These are phyloP conservation scores for Caenorhabditis becei DNA, from an alignment of 2,888 invertebrate genomes.

Conservation along the genomic window DNA sequence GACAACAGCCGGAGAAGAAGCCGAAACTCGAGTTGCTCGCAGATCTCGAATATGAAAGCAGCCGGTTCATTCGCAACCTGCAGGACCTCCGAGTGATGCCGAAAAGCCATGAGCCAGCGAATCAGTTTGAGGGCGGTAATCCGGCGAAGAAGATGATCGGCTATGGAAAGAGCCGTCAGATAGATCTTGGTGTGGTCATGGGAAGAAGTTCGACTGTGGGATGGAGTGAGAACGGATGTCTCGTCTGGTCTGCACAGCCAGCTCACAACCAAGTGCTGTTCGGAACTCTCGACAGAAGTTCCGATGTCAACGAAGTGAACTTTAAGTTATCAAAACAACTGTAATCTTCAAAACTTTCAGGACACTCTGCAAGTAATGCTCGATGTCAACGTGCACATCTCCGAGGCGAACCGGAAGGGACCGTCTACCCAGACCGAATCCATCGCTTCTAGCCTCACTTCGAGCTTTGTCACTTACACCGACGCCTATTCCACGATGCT, in stretches of 20 bases:
- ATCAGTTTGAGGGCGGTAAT: constrained; percentile 61
- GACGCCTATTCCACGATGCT: constrained; percentile 36
- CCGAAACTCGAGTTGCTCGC: constrained; percentile 63
- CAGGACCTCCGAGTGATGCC: constrained; percentile 55
- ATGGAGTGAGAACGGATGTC: constrained; percentile 62
- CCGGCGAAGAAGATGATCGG: constrained; percentile 32
- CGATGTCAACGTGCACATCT: constrained; percentile 35
- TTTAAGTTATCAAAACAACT: neutral
- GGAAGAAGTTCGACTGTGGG: constrained; percentile 61
- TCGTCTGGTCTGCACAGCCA: constrained; percentile 52
- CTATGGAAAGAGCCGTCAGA: constrained; percentile 48
- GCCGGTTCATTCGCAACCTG: constrained; percentile 35
- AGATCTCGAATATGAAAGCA: constrained; percentile 57
- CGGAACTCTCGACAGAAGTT: constrained; percentile 45
- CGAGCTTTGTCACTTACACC: constrained; percentile 38
- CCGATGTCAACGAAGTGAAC: constrained; percentile 41
- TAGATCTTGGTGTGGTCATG: constrained; percentile 57
- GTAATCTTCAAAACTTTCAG: constrained; percentile 41
- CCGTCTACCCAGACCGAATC: constrained; percentile 9
- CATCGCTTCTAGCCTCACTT: constrained; percentile 1
- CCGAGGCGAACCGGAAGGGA: constrained; percentile 37
- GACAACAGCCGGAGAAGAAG: constrained; percentile 66
- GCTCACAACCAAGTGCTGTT: constrained; percentile 41
- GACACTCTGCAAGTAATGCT: constrained; percentile 33
- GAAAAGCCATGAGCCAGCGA: constrained; percentile 28